These are phyloP conservation scores for Bicyclus anynana DNA, from an alignment of 1,140 invertebrate genomes.

Conservation along the genomic window DNA sequence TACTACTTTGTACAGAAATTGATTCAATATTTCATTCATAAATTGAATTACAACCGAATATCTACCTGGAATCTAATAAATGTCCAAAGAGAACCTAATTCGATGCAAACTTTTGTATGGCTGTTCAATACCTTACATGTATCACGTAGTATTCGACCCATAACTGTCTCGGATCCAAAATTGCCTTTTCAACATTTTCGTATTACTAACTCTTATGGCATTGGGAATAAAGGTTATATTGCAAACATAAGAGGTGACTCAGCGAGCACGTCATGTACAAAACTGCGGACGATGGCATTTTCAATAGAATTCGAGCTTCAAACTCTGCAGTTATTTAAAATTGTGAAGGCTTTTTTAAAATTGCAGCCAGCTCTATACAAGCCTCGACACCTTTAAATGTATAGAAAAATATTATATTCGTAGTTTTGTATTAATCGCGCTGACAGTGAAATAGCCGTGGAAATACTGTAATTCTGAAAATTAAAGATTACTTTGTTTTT, in stretches of 20 bases:
- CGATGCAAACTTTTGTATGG: not conserved
- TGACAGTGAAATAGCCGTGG: no score
- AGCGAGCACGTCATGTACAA: not conserved
- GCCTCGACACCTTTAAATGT: no score
- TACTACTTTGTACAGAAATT: no score
- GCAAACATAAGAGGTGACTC: not conserved
- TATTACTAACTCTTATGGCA: not conserved
- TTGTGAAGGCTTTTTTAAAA: not conserved
- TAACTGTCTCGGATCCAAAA: constrained; percentile 18
- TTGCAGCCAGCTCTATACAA: not conserved
- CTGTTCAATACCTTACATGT: not conserved
- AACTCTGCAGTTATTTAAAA: not conserved
- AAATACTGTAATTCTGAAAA: no score
- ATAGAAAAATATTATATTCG: no score
- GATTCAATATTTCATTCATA: no score
- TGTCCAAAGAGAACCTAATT: not conserved
- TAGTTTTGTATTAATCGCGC: no score
- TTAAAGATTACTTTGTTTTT: no score
- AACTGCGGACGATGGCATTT: not conserved
- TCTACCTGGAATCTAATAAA: not conserved
- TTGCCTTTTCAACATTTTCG: not conserved
- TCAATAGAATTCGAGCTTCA: constrained; percentile 1
- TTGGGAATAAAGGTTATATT: not conserved
- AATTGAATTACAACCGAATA: not conserved
- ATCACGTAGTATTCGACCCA: constrained; percentile 10